phyloP scores from a whole-genome alignment of 2,113 vertebrate species.

The Seriola aureovittata region DNA sequence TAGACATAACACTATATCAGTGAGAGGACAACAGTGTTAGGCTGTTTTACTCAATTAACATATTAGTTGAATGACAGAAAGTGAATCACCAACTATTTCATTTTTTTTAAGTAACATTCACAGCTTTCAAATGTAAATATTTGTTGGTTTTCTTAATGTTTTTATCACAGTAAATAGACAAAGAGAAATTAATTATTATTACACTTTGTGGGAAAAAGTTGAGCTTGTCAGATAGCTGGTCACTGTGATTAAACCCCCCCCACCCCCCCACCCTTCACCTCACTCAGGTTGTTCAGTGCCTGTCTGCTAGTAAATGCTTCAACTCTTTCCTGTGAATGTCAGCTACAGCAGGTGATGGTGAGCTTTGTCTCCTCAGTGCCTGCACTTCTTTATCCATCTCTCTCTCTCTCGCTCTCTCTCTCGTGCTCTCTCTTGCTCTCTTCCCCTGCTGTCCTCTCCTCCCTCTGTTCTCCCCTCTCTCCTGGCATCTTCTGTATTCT shows the following conservation, averaged over 20 bases:
- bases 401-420: constrained; percentile 19
- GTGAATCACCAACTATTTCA: neutral
- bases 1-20: neutral
- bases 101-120: neutral
- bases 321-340: constrained; percentile 50
- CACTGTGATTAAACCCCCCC: neutral
- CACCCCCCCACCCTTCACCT: neutral
- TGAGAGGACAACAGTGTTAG: neutral
- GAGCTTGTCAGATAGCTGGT: constrained; percentile 6
- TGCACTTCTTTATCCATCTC: neutral
- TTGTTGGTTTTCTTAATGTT: neutral
- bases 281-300: constrained; percentile 20
- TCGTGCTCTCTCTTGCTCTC: constrained; percentile 22
- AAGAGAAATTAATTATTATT: neutral
- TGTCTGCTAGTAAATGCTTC: constrained; percentile 37
- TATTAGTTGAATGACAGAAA: too few relatives aligned
- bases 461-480: constrained; percentile 37
- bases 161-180: neutral
- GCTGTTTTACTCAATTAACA: neutral
- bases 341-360: constrained; percentile 47
- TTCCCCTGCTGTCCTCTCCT: constrained; percentile 28
- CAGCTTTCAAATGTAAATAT: neutral
- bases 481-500: constrained; percentile 75
- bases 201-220: neutral
- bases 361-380: constrained; percentile 40